Base-by-base conservation (phyloP, 1,140 invertebrate species). In the Drosophila sproati region DNA sequence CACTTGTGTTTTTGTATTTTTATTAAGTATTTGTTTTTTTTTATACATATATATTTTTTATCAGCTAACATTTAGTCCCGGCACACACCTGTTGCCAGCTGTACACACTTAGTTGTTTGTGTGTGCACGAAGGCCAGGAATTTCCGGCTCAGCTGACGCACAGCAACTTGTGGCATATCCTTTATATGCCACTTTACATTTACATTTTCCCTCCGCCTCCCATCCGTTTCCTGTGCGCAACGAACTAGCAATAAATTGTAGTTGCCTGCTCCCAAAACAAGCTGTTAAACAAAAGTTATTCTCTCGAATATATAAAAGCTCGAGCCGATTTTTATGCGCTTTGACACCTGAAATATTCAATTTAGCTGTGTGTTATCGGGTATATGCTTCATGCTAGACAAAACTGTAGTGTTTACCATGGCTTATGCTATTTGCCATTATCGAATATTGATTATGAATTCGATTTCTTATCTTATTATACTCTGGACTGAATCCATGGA, bases 101-200 rank as follows among this genome's bases (percentile, higher is more conserved):
- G 56, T 32, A n/a, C 55, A 4, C 29, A 10, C 31, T 10, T 28
- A 28, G 7, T 35, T 41, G 10, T 57, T 35, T 66, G 12, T 56
- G 51, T 39, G 51, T 43, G 71, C 62, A 67, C 64, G 64, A 64
- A 69, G 71, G 59, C 50, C 59, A 64, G 60, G 60, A 47, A 35
- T 71, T 71, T 75, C 73, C 73, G 68, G 59, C 60, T 64, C 68
- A 75, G 59, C 66, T 74, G 66, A 70, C 72, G 64, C 55, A 20
- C 20, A 41, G 54, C 34, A 20, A 54, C 70, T 57, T 72, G 52
- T 51, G 56, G 64, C 50, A 20, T 43, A 64, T 75, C 73, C 73
- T 71, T 64, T 52, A 64, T 63, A 5, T 52, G 72, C 72, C 57
- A 71, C 59, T 47, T 73, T 12, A 54, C n/a, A 1, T 57, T 67